phyloP scores from a whole-genome alignment of 2,113 vertebrate genomes.

The Sphyrna mokarran region DNA sequence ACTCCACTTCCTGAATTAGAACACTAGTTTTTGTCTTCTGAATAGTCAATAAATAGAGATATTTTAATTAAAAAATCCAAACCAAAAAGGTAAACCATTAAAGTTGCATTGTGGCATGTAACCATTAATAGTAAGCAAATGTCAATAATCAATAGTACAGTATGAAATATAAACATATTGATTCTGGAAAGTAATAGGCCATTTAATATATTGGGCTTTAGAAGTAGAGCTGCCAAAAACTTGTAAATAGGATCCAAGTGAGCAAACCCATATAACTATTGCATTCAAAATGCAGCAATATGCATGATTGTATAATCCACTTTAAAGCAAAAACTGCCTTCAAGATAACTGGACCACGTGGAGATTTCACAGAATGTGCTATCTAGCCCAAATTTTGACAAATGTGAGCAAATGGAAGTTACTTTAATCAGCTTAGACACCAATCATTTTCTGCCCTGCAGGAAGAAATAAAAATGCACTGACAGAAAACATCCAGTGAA shows the following conservation, averaged over 20 bases:
- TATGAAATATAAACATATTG: neutral
- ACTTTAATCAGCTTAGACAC: conserved; percentile 47
- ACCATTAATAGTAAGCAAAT: neutral
- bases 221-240: conserved; percentile 11
- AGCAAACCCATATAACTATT: neutral
- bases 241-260: neutral
- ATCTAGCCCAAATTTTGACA: conserved; percentile 47
- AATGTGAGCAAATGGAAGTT: conserved; percentile 52
- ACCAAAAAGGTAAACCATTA: neutral
- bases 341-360: neutral
- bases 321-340: neutral
- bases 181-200: conserved; percentile 44
- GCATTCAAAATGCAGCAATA: neutral
- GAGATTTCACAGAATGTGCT: neutral
- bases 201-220: conserved; percentile 8
- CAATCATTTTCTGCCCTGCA: conserved; percentile 49
- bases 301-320: conserved; percentile 2
- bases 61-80: neutral
- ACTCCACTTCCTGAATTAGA: neutral
- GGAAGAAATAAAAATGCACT: conserved; percentile 45
- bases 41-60: too few relatives aligned
- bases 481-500: neutral
- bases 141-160: neutral
- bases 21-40: neutral
- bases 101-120: neutral